Base-by-base conservation (phyloP, 2,888 invertebrate genomes). In the Deroplatys truncata region DNA sequence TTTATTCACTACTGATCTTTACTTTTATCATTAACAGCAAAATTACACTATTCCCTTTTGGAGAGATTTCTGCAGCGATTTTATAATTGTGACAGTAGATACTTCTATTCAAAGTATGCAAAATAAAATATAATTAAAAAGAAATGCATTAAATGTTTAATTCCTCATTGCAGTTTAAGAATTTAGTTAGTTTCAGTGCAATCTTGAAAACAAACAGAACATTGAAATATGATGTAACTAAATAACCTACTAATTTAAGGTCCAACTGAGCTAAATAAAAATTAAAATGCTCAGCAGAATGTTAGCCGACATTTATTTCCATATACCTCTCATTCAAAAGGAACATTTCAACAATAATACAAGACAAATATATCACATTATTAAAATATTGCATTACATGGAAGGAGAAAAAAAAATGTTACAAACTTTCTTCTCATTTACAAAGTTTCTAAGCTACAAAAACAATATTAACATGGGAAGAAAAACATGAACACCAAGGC, bases 291-390 rank as follows among this genome's bases (percentile, higher is more conserved):
- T 72, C 56, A 72, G 25, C 56, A 72, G 9, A 20, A 72, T 72
- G 25, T 72, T 72, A 72, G 25, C 56, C 5, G 56, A 72, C 20
- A 20, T 72, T 72, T 20, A 20, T 20, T 72, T 72, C 20, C 56
- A 72, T 20, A 25, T 7, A 72, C 56, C 56, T 20, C 4, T 72
- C 56, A 72, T 72, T 20, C 56, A 72, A 25, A 72, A 87, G 82
- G 83, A 87, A 87, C 87, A 83, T 83, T 35, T 87, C 43, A 87
- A 82, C 82, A 87, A 86, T 82, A 72, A 13, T 49, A 35, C 25
- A 28, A 35, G 31, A 87, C 82, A 87, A 82, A 87, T 87, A 87
- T 87, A 87, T 87, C 87, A 87, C 87, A 87, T 82, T 83, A 83
- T 87, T 83, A 82, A 87, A 82, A 87, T 87, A 87, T 82, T 83